phyloP scores from a whole-genome alignment of 2,797 vertebrate genomes.

The Mionectes olivaceus region DNA sequence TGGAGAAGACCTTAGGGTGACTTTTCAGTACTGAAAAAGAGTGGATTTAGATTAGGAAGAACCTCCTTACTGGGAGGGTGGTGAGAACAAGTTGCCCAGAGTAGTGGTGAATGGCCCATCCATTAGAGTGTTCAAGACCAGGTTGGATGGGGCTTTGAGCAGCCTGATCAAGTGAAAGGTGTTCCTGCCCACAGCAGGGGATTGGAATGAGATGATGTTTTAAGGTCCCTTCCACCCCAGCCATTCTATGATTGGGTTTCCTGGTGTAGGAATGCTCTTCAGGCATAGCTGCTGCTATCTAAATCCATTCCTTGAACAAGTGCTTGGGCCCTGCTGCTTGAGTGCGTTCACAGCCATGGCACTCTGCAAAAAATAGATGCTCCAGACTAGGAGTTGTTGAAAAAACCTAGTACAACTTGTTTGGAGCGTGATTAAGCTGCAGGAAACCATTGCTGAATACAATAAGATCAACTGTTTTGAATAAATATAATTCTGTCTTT shows the following conservation, averaged over 20 bases:
- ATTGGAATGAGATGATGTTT: neutral
- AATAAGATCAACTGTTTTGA: neutral
- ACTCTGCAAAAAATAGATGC: neutral
- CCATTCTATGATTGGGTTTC: neutral
- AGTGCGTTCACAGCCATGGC: neutral
- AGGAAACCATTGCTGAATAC: neutral
- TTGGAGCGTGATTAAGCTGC: neutral
- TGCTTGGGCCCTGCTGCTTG: neutral
- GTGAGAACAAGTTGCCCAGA: neutral
- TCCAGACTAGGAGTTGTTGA: neutral
- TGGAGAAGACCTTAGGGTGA: neutral
- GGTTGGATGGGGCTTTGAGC: neutral
- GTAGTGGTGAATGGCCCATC: neutral
- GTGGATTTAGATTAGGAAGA: neutral
- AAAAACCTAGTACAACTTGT: neutral
- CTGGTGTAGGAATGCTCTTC: neutral
- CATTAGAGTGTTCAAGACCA: neutral
- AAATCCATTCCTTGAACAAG: neutral
- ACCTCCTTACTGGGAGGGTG: neutral
- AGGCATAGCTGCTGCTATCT: neutral
- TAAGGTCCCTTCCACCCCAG: neutral
- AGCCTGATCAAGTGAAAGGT: neutral
- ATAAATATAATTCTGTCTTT: slow-evolving; percentile 28
- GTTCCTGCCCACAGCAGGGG: neutral
- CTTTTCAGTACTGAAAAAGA: neutral